Evolutionary conservation across 2,113 vertebrate species (phyloP).

Genomic region (Pardalotus punctatus): DNA sequence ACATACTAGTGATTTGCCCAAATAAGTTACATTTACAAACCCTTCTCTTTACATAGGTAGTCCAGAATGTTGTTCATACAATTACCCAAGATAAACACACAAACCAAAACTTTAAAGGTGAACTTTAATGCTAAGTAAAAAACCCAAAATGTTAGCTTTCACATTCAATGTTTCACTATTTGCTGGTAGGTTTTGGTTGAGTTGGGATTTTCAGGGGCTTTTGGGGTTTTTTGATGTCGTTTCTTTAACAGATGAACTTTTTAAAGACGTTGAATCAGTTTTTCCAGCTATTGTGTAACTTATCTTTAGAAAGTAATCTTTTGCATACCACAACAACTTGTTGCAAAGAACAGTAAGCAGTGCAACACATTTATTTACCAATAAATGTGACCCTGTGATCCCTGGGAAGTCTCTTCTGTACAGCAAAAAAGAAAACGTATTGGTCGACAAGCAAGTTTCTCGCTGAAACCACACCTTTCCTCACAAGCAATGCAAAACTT

Average conservation of each 20-base stretch:
- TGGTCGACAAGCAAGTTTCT: not conserved
- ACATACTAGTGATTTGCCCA: not conserved
- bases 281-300: not conserved
- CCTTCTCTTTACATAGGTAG: not conserved
- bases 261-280: not conserved
- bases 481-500: not conserved
- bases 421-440: not conserved
- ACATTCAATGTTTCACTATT: not conserved
- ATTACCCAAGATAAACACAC: not conserved
- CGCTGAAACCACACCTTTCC: not conserved
- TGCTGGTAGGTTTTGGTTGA: not conserved
- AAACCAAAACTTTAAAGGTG: not conserved
- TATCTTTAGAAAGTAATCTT: not conserved
- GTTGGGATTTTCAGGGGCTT: not conserved
- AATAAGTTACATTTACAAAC: not conserved
- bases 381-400: not conserved
- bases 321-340: not conserved
- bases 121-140: not conserved
- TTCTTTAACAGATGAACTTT: not conserved
- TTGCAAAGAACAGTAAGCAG: not conserved
- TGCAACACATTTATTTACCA: not conserved
- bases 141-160: not conserved
- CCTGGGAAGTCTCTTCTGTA: not conserved
- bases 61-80: not conserved
- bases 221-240: not conserved